Evolutionary conservation across 2,888 invertebrate genomes (phyloP).

Genomic region (Epinotia bilunana): DNA sequence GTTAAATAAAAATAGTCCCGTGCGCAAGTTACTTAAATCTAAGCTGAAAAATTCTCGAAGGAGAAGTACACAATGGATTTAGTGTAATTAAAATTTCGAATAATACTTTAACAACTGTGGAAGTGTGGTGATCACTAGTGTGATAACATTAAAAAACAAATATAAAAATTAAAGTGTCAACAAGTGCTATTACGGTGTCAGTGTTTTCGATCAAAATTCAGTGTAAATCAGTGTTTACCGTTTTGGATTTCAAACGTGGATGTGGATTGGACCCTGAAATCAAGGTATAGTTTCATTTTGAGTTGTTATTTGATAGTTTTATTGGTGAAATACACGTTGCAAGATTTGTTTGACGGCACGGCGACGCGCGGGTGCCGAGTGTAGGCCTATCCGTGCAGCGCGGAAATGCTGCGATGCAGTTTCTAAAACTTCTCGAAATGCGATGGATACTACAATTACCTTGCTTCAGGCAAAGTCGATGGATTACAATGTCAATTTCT

Average conservation of each 20-base stretch:
- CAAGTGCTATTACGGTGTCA: conserved; percentile 48
- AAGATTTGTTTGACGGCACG: conserved; percentile 40
- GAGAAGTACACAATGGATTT: background rate
- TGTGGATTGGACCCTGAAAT: conserved; percentile 66
- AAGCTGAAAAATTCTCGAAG: background rate
- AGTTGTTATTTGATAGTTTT: conserved; percentile 40
- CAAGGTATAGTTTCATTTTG: conserved; percentile 65
- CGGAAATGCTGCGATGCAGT: conserved; percentile 36
- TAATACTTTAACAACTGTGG: conserved; percentile 13
- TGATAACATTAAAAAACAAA: conserved; percentile 40
- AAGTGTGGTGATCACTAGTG: conserved; percentile 24
- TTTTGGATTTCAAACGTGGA: conserved; percentile 71
- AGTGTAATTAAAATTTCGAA: background rate
- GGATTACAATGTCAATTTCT: background rate
- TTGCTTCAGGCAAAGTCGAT: background rate
- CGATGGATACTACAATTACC: background rate
- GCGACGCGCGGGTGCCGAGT: conserved; percentile 31
- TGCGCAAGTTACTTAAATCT: background rate
- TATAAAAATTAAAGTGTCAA: conserved; percentile 47
- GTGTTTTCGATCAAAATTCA: conserved; percentile 59
- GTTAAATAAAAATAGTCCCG: background rate
- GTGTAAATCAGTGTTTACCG: conserved; percentile 59
- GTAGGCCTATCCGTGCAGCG: conserved; percentile 46
- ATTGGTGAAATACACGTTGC: conserved; percentile 49
- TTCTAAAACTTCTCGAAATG: conserved; percentile 31